phyloP scores from a whole-genome alignment of 1,140 invertebrate genomes.

The Drosophila ercepeae region DNA sequence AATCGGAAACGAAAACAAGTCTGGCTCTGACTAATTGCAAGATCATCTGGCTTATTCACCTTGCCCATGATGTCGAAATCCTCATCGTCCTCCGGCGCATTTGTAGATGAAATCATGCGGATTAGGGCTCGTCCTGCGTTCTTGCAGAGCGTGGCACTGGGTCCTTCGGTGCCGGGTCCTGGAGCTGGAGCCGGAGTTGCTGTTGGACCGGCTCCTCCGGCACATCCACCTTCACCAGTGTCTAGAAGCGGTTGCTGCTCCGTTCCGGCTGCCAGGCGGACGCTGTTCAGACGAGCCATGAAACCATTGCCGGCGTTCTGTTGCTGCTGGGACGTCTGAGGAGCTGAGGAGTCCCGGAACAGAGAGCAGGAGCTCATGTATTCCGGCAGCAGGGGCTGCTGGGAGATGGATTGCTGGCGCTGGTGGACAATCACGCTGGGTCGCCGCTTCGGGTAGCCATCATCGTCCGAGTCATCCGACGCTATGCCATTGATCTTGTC shows the following conservation, averaged over 20 bases:
- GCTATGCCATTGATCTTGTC: slow-evolving; percentile 78
- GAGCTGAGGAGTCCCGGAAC: slow-evolving; percentile 58
- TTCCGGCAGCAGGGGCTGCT: slow-evolving; percentile 65
- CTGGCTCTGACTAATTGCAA: background rate
- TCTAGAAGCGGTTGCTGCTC: slow-evolving; percentile 66
- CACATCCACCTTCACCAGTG: slow-evolving; percentile 28
- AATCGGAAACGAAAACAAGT: background rate
- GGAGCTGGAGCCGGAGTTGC: slow-evolving; percentile 13
- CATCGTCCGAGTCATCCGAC: slow-evolving; percentile 75
- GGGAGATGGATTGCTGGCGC: slow-evolving; percentile 70
- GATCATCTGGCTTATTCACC: slow-evolving; percentile 51
- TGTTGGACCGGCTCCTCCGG: slow-evolving; percentile 4
- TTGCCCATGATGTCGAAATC: slow-evolving; percentile 81
- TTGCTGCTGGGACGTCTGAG: slow-evolving; percentile 44
- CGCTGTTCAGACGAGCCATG: slow-evolving; percentile 57
- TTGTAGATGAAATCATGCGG: slow-evolving; percentile 73
- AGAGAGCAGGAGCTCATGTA: slow-evolving; percentile 59
- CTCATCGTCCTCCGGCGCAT: slow-evolving; percentile 64
- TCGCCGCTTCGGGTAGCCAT: slow-evolving; percentile 72
- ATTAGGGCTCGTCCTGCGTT: slow-evolving; percentile 72
- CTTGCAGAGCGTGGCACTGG: slow-evolving; percentile 64
- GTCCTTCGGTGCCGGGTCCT: slow-evolving; percentile 51
- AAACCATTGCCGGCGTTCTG: slow-evolving; percentile 60
- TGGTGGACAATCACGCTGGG: slow-evolving; percentile 77
- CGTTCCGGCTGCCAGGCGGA: slow-evolving; percentile 29